These are phyloP conservation scores for Augochlorella aurata DNA, from an alignment of 2,888 invertebrate genomes.

Conservation along the genomic window DNA sequence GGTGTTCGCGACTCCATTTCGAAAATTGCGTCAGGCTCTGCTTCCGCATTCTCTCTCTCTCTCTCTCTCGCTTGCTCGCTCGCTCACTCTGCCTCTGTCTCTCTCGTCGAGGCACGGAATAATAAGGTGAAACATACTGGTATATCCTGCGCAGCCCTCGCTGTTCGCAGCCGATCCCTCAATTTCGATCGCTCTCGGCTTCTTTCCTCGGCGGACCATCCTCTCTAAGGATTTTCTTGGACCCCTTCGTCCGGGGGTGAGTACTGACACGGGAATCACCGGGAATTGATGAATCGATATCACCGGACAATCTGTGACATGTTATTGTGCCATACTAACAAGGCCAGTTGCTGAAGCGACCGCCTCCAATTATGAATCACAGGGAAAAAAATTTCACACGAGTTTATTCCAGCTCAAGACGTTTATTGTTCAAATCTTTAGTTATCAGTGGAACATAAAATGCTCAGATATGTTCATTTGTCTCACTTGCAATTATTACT, in stretches of 20 bases:
- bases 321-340: neutral
- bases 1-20: slow-evolving; percentile 61
- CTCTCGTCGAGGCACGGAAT: slow-evolving; percentile 25
- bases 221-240: slow-evolving; percentile 1
- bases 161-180: slow-evolving; percentile 17
- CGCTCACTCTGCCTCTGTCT: slow-evolving; percentile 25
- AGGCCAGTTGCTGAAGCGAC: neutral
- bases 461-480: no score
- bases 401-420: no score
- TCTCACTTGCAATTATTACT: no score
- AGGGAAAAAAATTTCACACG: neutral
- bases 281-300: slow-evolving; percentile 3
- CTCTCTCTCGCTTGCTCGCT: slow-evolving; percentile 8
- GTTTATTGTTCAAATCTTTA: no score
- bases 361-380: neutral
- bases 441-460: no score
- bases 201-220: neutral
- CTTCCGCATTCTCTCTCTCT: slow-evolving; percentile 38
- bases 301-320: neutral
- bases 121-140: slow-evolving; percentile 54
- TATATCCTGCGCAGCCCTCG: neutral
- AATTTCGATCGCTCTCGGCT: neutral
- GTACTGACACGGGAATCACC: neutral
- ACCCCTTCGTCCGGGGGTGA: neutral
- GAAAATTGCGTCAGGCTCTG: slow-evolving; percentile 61